Evolutionary conservation across 2,888 invertebrate genomes (phyloP).

Genomic region (Cephus runcator): DNA sequence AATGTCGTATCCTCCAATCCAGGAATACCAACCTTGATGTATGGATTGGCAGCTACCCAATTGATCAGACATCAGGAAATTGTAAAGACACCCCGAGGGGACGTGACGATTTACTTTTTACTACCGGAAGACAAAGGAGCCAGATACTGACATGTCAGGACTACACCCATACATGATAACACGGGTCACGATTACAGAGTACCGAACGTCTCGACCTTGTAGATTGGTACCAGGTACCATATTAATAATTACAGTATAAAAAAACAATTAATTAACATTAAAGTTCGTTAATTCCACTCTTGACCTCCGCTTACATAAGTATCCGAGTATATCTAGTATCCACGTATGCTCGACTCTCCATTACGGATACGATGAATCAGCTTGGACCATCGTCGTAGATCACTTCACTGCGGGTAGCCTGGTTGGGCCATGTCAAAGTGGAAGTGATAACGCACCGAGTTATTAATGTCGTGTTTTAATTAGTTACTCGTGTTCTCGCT

Average conservation of each 20-base stretch:
- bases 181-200: not conserved
- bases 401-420: not conserved
- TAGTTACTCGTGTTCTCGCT: constrained; percentile 25
- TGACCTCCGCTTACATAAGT: not conserved
- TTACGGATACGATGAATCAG: not conserved
- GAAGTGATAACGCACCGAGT: constrained; percentile 22
- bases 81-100: constrained; percentile 77
- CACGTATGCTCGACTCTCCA: not conserved
- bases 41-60: constrained; percentile 87
- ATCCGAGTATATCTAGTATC: not conserved
- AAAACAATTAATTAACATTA: not conserved
- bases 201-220: not conserved
- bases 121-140: constrained; percentile 90
- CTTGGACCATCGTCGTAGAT: not conserved
- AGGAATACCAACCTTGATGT: constrained; percentile 92
- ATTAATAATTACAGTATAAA: not conserved
- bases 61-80: constrained; percentile 83
- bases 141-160: constrained; percentile 64
- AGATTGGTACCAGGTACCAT: not conserved
- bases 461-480: constrained; percentile 32
- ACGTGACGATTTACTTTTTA: constrained; percentile 87
- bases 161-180: not conserved
- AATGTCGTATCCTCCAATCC: constrained; percentile 43
- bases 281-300: not conserved
- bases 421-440: not conserved